Conservation (phyloP, 2,797 vertebrate species). For the Myiotriccus ornatus region DNA sequence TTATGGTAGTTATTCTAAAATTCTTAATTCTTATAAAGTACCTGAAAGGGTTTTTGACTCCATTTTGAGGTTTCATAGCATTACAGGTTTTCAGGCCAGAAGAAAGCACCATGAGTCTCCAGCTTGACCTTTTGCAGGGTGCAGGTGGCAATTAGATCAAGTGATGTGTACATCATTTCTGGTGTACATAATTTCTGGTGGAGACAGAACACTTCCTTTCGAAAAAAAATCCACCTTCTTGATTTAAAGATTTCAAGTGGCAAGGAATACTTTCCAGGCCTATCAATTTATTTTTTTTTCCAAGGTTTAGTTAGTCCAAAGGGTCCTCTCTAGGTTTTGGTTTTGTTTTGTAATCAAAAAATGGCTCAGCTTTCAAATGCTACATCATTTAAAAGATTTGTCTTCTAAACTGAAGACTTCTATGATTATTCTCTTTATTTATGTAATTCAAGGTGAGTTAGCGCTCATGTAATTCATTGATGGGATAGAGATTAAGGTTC, state of each 20-base stretch:
- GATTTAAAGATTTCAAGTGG: not conserved
- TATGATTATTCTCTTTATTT: not conserved
- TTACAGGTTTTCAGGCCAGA: not conserved
- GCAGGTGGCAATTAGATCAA: not conserved
- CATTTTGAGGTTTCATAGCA: not conserved
- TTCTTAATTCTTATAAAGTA: not conserved
- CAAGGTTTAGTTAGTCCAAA: not conserved
- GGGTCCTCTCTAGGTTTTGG: not conserved
- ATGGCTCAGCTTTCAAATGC: not conserved
- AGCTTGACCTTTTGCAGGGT: not conserved
- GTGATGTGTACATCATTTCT: not conserved
- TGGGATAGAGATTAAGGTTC: not conserved
- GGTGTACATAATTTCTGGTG: not conserved
- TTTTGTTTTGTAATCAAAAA: not conserved
- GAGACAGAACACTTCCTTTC: not conserved
- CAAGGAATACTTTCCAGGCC: not conserved
- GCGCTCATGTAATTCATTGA: not conserved
- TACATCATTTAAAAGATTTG: not conserved
- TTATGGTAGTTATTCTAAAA: not conserved
- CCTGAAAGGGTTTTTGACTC: not conserved
- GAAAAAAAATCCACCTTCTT: not conserved
- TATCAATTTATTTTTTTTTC: not conserved
- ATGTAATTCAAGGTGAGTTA: not conserved
- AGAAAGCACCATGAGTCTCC: not conserved
- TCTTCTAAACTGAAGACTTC: not conserved